Conservation (phyloP, 2,797 vertebrate species). For the Mus spretus region DNA sequence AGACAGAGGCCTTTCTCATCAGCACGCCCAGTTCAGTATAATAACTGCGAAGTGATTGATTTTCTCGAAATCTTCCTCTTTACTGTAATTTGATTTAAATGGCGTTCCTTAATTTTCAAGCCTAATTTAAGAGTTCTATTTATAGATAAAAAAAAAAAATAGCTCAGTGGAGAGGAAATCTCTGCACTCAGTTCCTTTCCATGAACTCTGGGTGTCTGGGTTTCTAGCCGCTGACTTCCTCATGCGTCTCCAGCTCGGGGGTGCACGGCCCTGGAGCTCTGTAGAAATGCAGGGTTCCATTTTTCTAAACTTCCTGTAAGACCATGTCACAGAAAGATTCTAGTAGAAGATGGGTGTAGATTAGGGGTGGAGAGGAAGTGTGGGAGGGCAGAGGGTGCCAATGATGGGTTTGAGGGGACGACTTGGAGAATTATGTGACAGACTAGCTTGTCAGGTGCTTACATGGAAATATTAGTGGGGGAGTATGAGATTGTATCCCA, state of each 20-base stretch:
- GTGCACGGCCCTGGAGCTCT: fast-evolving
- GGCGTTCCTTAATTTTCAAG: conserved; percentile 71
- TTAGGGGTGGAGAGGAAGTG: neutral
- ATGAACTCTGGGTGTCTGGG: neutral
- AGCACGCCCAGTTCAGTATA: neutral
- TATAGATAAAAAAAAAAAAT: neutral
- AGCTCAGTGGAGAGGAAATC: conserved; percentile 27
- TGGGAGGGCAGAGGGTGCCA: too few species aligned
- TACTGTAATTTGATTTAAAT: conserved; percentile 68
- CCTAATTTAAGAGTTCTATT: conserved; percentile 65
- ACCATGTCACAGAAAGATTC: neutral
- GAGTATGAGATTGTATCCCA: neutral
- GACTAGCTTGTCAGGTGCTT: neutral
- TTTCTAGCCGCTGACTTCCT: neutral
- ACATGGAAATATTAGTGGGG: neutral
- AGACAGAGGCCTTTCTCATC: neutral
- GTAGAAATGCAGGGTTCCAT: neutral
- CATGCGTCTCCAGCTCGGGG: neutral
- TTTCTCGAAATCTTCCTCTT: conserved; percentile 66
- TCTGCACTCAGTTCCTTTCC: neutral
- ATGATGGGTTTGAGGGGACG: neutral
- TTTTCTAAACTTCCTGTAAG: conserved; percentile 51
- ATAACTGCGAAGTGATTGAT: neutral
- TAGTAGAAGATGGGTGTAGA: neutral
- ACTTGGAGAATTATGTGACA: neutral